phyloP scores from a whole-genome alignment of 2,888 invertebrate species.

The Leptodirus hochenwartii region DNA sequence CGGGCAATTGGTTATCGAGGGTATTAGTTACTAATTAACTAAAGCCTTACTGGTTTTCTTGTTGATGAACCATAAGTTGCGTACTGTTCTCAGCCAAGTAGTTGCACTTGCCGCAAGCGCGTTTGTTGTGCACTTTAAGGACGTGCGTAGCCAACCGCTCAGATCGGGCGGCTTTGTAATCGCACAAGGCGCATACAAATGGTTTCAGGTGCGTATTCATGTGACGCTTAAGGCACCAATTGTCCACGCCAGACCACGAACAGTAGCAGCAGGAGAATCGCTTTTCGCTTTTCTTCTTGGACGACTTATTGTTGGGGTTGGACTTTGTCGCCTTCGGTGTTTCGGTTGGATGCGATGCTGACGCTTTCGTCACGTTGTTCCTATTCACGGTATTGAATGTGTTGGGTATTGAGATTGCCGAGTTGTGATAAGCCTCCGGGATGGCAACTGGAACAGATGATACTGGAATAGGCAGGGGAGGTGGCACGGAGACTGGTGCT shows the following conservation, averaged over 20 bases:
- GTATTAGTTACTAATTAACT: too few relatives aligned
- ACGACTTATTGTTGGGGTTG: conserved; percentile 17
- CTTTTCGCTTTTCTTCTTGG: conserved; percentile 27
- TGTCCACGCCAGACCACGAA: conserved; percentile 83
- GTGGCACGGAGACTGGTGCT: conserved; percentile 6
- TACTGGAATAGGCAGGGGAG: conserved; percentile 13
- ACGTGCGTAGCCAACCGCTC: conserved; percentile 82
- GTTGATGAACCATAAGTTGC: conserved; percentile 60
- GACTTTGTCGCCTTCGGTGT: too few relatives aligned
- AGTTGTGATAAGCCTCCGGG: conserved; percentile 22
- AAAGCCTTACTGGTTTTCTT: conserved; percentile 52
- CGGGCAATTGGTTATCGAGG: too few relatives aligned
- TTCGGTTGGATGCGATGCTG: conserved; percentile 13
- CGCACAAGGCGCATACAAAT: conserved; percentile 76
- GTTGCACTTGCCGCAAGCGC: conserved; percentile 75
- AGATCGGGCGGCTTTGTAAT: conserved; percentile 83
- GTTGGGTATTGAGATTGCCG: conserved; percentile 14
- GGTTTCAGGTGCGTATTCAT: conserved; percentile 86
- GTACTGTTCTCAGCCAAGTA: conserved; percentile 71
- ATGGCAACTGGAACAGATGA: conserved; percentile 19
- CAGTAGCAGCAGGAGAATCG: conserved; percentile 67
- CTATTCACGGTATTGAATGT: conserved; percentile 14
- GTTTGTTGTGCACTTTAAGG: conserved; percentile 79
- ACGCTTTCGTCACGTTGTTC: conserved; percentile 10
- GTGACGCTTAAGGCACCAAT: conserved; percentile 85